Percentiles rank a stretch among this genome's conserved stretches.
phyloP scores from a whole-genome alignment of 2,113 vertebrate species.

The Siniperca chuatsi region DNA sequence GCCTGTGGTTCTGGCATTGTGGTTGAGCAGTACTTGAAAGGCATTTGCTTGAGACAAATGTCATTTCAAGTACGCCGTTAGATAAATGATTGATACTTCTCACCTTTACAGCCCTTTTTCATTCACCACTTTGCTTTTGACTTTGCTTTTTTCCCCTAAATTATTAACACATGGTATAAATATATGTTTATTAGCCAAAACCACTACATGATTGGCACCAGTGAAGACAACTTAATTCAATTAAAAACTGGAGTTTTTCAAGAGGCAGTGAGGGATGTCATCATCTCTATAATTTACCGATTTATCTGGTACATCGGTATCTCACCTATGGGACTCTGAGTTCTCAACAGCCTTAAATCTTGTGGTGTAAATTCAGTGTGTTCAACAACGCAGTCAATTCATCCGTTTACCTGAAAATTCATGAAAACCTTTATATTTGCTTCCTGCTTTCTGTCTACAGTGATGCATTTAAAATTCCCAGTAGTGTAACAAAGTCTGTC shows the following conservation, averaged over 20 bases:
- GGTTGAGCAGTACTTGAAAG: background rate
- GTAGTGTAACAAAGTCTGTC: too few species aligned
- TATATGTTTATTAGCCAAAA: background rate
- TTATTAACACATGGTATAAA: background rate
- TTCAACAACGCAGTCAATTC: too few species aligned
- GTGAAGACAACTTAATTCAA: background rate
- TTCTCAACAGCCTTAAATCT: too few species aligned
- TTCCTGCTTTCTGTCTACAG: background rate
- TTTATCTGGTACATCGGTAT: background rate
- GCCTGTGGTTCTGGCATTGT: too few species aligned
- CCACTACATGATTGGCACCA: background rate
- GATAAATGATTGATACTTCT: background rate
- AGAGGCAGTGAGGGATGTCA: too few species aligned
- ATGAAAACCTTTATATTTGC: too few species aligned
- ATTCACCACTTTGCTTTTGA: background rate
- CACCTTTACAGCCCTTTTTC: background rate
- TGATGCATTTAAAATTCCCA: background rate
- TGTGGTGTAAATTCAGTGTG: too few species aligned
- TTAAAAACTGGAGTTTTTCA: background rate
- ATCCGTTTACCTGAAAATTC: too few species aligned
- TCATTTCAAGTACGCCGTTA: background rate
- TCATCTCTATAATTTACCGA: background rate
- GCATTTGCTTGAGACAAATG: background rate
- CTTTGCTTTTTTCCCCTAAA: background rate
- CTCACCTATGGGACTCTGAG: background rate